Conservation (phyloP, 2,797 vertebrate genomes). For the Periparus ater region DNA sequence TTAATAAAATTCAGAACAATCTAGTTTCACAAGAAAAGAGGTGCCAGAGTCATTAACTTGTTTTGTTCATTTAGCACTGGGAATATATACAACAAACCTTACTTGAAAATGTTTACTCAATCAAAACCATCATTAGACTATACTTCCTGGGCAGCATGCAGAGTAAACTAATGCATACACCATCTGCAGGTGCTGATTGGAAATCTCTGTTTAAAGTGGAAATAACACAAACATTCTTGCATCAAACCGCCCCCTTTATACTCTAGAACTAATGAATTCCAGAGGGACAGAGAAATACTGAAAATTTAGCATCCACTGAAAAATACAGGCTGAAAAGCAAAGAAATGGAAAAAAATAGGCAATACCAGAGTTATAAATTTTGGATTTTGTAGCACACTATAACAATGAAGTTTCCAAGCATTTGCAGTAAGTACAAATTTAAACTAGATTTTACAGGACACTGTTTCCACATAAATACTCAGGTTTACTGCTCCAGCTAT, state of each 20-base stretch:
- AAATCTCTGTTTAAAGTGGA: conserved; percentile 64
- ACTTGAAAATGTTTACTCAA: conserved; percentile 56
- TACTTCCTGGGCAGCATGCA: conserved; percentile 16
- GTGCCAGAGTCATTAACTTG: background rate
- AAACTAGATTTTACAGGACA: background rate
- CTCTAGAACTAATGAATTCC: conserved; percentile 68
- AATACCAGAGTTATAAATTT: background rate
- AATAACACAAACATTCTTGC: conserved; percentile 40
- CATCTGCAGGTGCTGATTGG: conserved; percentile 63
- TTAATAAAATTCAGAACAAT: background rate
- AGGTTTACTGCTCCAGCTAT: background rate
- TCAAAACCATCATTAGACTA: conserved; percentile 53
- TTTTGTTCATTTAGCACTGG: background rate
- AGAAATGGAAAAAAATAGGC: background rate
- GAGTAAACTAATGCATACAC: conserved; percentile 35
- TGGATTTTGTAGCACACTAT: background rate
- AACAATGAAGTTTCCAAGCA: conserved; percentile 4
- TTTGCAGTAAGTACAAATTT: background rate
- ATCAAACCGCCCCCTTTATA: conserved; percentile 59
- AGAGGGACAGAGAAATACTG: conserved; percentile 42
- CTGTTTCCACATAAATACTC: background rate
- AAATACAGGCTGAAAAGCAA: conserved; percentile 30
- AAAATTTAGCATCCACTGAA: conserved; percentile 46
- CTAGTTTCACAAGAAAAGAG: background rate
- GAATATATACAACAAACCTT: background rate